Evolutionary conservation across 2,888 invertebrate genomes (phyloP).

Genomic region (Onchidella celtica): DNA sequence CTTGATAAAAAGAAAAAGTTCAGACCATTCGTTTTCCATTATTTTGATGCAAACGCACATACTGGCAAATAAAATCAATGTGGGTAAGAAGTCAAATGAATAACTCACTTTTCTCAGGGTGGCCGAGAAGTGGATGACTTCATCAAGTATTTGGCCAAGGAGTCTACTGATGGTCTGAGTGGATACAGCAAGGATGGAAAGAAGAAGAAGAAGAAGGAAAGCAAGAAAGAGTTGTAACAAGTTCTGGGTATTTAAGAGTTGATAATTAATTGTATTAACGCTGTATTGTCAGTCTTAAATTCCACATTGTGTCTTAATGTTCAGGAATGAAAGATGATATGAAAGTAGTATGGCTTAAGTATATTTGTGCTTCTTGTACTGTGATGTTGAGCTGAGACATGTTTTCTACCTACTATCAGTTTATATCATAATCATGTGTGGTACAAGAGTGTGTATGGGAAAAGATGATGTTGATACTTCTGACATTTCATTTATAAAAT

Average conservation of each 20-base stretch:
- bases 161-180: conserved; percentile 92
- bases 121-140: conserved; percentile 97
- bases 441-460: no score
- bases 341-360: background rate
- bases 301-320: conserved; percentile 22
- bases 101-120: conserved; percentile 86
- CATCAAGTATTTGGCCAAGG: conserved; percentile 94
- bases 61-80: no score
- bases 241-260: background rate
- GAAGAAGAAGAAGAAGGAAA: conserved; percentile 67
- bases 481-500: no score
- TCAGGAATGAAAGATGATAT: background rate
- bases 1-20: no score
- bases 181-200: conserved; percentile 92
- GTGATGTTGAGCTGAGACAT: no score
- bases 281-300: conserved; percentile 15
- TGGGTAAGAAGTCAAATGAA: no score
- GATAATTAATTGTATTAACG: background rate
- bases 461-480: no score
- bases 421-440: no score
- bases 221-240: conserved; percentile 40
- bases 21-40: no score
- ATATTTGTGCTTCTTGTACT: background rate
- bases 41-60: no score
- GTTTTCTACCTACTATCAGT: no score